phyloP scores from a whole-genome alignment of 1,140 invertebrate species.

The Lethocerus indicus region DNA sequence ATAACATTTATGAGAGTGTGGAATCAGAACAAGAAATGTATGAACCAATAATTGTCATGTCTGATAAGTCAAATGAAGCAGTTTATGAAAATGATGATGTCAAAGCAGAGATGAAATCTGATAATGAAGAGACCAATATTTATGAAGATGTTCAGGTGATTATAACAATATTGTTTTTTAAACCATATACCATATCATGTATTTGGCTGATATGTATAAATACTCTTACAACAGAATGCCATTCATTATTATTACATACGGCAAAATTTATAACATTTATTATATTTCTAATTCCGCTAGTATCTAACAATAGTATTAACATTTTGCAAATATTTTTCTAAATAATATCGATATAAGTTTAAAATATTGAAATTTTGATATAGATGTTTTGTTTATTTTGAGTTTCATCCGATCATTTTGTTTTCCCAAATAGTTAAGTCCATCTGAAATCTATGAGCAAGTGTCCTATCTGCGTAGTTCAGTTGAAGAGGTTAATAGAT shows the following conservation, averaged over 20 bases:
- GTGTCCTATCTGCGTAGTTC: slow-evolving; percentile 53
- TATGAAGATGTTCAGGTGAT: slow-evolving; percentile 20
- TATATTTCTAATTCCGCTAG: no score
- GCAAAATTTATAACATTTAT: no score
- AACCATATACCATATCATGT: no score
- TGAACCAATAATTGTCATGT: background rate
- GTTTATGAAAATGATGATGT: slow-evolving; percentile 14
- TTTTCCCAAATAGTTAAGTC: slow-evolving; percentile 5
- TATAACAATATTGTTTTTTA: no score
- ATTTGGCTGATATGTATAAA: no score
- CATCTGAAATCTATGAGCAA: slow-evolving; percentile 42
- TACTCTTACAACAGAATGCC: no score
- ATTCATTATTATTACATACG: no score
- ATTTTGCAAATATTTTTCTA: background rate
- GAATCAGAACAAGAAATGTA: background rate
- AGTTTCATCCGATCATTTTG: no score
- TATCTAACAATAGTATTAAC: no score
- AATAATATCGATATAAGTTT: background rate
- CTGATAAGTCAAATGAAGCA: background rate
- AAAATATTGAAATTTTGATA: no score
- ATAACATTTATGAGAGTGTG: slow-evolving; percentile 9
- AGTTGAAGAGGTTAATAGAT: slow-evolving; percentile 53
- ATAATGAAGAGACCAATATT: slow-evolving; percentile 15
- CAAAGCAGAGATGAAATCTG: background rate
- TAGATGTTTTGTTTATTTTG: no score